Evolutionary conservation across 2,888 invertebrate species (phyloP).

Genomic region (Drosophila borealis): DNA sequence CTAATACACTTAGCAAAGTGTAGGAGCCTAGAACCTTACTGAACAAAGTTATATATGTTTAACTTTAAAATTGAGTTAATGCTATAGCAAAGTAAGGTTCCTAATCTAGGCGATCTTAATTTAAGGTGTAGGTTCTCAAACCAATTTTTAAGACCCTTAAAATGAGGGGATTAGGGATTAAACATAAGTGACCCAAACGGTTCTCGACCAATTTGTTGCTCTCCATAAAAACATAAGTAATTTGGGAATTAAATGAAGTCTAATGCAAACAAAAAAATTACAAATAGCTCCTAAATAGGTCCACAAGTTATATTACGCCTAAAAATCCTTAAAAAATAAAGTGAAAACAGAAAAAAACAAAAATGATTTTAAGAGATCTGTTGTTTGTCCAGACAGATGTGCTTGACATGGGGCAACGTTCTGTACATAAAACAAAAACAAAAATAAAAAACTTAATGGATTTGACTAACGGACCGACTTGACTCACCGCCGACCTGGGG

Average conservation of each 20-base stretch:
- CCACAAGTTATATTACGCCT: conserved; percentile 11
- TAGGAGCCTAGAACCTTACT: not conserved
- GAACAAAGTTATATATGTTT: not conserved
- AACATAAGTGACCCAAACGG: not conserved
- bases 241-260: conserved; percentile 14
- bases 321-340: conserved; percentile 30
- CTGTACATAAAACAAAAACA: conserved; percentile 45
- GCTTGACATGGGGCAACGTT: conserved; percentile 56
- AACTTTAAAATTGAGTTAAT: conserved; percentile 9
- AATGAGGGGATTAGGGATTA: too few species aligned
- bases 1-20: conserved; percentile 35
- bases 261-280: conserved; percentile 13
- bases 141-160: too few species aligned
- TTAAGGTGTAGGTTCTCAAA: not conserved
- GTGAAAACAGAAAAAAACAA: conserved; percentile 27
- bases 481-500: conserved; percentile 19
- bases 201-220: not conserved
- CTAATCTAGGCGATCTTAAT: conserved; percentile 2
- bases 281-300: conserved; percentile 21
- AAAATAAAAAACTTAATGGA: conserved; percentile 67
- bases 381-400: conserved; percentile 43
- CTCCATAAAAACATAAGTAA: not conserved
- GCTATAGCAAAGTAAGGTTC: not conserved
- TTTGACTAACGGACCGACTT: conserved; percentile 72
- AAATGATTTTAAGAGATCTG: conserved; percentile 24